Evolutionary conservation across 92 coral and sea anemone species (phyloP).

Genomic region (Micromussa lordhowensis): DNA sequence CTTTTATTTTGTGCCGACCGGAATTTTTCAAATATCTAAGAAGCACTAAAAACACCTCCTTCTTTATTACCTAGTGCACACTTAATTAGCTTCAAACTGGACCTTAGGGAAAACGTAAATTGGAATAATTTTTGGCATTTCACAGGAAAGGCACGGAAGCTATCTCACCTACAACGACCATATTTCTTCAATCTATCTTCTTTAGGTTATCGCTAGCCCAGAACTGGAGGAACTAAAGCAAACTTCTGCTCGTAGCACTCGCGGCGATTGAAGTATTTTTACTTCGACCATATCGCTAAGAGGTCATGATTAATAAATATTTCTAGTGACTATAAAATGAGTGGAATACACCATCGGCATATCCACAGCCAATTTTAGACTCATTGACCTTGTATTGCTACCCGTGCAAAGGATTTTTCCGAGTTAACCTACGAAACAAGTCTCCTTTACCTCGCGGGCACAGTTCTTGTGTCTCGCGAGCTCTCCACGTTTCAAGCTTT

Average conservation of each 20-base stretch:
- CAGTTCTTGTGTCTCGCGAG: background rate
- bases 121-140: background rate
- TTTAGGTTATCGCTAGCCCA: background rate
- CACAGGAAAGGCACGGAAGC: background rate
- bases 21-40: conserved; percentile 12
- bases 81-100: conserved; percentile 7
- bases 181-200: background rate
- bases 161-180: background rate
- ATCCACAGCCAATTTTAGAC: conserved; percentile 8
- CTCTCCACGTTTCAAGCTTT: background rate
- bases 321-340: background rate
- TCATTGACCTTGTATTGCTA: background rate
- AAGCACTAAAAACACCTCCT: background rate
- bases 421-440: background rate
- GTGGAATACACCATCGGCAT: conserved; percentile 12
- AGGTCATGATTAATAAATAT: background rate
- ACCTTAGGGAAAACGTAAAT: background rate
- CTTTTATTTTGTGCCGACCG: conserved; percentile 17
- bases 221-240: background rate
- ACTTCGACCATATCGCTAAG: background rate
- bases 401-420: background rate
- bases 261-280: background rate
- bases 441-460: background rate
- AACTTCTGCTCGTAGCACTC: background rate
- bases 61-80: background rate